Conservation (phyloP, 2,113 vertebrate species). For the Brienomyrus brachyistius region DNA sequence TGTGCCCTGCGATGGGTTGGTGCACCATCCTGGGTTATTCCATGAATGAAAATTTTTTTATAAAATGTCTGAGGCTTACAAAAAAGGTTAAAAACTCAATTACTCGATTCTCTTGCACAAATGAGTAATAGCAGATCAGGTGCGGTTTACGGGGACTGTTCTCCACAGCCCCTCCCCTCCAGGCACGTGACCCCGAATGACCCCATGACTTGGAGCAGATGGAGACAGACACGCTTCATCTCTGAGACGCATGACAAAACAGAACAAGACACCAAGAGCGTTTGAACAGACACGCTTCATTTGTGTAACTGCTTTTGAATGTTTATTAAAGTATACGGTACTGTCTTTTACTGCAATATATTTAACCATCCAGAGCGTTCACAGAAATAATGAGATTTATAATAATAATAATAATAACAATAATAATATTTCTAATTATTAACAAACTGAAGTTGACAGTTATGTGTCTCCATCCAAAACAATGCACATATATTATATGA, state of each 20-base stretch:
- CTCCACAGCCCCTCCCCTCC: not conserved
- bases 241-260: not conserved
- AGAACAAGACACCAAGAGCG: not conserved
- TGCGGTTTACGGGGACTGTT: not conserved
- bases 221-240: not conserved
- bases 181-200: not conserved
- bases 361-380: constrained; percentile 33
- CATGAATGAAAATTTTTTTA: not conserved
- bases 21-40: not conserved
- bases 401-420: constrained; percentile 18
- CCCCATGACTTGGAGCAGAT: not conserved
- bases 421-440: constrained; percentile 45
- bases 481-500: constrained; percentile 48
- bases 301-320: constrained; percentile 36
- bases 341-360: constrained; percentile 21
- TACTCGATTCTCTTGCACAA: not conserved
- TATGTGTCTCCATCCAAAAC: constrained; percentile 49
- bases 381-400: constrained; percentile 50
- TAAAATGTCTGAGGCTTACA: not conserved
- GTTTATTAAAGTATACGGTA: constrained; percentile 49
- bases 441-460: constrained; percentile 53
- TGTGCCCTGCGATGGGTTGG: not conserved
- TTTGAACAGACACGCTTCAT: not conserved
- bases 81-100: not conserved
- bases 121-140: not conserved